phyloP scores from a whole-genome alignment of 2,888 invertebrate genomes.

The Drosophila cracens region DNA sequence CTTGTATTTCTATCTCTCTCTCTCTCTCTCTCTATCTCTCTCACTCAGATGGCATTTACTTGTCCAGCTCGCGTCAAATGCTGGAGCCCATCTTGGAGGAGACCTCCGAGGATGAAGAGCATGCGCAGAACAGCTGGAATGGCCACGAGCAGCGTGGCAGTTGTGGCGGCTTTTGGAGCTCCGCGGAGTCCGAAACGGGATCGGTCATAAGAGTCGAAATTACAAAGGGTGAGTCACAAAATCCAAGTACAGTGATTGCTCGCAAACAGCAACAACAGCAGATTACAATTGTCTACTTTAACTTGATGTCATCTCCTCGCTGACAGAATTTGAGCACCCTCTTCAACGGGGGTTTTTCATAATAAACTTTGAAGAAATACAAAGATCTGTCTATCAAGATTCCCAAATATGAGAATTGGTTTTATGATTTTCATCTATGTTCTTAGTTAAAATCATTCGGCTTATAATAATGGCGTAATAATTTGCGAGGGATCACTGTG shows the following conservation, averaged over 20 bases:
- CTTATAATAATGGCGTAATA: not conserved
- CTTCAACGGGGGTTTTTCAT: not conserved
- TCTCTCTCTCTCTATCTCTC: not conserved
- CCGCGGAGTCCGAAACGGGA: conserved; percentile 92
- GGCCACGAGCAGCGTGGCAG: conserved; percentile 73
- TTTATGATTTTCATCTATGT: not conserved
- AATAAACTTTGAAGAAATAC: not conserved
- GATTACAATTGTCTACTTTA: too few relatives aligned
- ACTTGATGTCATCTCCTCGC: not conserved
- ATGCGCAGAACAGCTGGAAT: conserved; percentile 81
- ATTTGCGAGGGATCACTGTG: not conserved
- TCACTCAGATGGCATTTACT: conserved; percentile 81
- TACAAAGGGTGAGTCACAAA: conserved; percentile 78
- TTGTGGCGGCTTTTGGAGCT: conserved; percentile 83
- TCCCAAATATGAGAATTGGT: not conserved
- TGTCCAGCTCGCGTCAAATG: conserved; percentile 84
- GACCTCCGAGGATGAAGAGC: conserved; percentile 91
- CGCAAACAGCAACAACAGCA: not conserved
- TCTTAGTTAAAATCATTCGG: not conserved
- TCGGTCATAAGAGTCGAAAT: conserved; percentile 91
- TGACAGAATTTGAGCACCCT: not conserved
- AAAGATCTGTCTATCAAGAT: not conserved
- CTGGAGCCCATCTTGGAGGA: conserved; percentile 95
- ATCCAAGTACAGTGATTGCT: not conserved
- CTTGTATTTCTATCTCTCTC: not conserved